These are phyloP conservation scores for Dreissena rostriformis DNA, from an alignment of 1,140 invertebrate genomes.

Conservation along the genomic window DNA sequence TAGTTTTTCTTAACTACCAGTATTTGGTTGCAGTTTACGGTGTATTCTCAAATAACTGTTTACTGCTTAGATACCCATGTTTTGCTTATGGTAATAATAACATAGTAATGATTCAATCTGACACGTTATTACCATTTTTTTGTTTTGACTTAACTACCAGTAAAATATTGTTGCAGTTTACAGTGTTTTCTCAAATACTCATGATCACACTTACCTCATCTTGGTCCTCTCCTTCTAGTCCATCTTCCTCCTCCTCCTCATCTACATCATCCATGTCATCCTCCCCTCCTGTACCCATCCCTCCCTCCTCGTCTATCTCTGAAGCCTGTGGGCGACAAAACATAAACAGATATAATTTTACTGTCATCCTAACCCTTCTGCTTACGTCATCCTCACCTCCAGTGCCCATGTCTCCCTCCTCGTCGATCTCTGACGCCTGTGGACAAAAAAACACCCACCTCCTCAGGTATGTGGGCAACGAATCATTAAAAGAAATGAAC, in stretches of 20 bases:
- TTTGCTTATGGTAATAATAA: no score
- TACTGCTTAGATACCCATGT: no score
- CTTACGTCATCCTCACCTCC: constrained; percentile 74
- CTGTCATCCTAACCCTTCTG: constrained; percentile 63
- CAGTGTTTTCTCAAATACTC: no score
- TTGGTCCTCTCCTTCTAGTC: constrained; percentile 63
- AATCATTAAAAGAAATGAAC: no score
- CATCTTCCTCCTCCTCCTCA: constrained; percentile 77
- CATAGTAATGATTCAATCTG: no score
- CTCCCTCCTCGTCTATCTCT: constrained; percentile 78
- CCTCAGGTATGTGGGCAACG: no score
- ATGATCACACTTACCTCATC: constrained; percentile 65
- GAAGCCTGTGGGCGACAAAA: constrained; percentile 73
- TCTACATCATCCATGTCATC: constrained; percentile 74
- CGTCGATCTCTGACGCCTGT: constrained; percentile 77
- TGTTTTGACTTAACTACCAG: no score
- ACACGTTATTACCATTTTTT: no score
- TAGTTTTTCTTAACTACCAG: neutral
- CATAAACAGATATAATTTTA: neutral
- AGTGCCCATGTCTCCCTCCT: constrained; percentile 72
- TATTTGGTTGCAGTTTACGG: no score
- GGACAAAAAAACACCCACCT: no score
- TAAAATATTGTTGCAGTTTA: no score
- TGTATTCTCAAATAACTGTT: no score
- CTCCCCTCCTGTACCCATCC: constrained; percentile 73